Percentiles rank a stretch among this genome's conserved stretches.
Conservation (phyloP, 2,797 vertebrate species). For the Molossus molossus region DNA sequence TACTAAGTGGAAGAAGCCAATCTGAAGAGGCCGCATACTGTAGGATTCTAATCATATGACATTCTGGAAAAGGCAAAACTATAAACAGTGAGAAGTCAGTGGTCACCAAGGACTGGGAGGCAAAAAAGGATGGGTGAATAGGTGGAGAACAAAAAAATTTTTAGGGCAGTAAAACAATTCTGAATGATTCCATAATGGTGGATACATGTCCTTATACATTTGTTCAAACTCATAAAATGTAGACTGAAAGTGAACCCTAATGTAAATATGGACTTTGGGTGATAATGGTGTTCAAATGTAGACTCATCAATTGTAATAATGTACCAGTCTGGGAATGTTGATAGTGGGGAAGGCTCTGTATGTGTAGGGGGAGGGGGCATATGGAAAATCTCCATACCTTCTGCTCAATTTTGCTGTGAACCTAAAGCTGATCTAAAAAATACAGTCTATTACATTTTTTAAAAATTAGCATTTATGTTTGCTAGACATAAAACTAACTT, state of each 20-base stretch:
- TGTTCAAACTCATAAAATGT: not conserved
- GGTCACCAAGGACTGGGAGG: not conserved
- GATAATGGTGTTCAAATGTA: not conserved
- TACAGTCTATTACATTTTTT: not conserved
- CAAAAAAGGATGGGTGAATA: not conserved
- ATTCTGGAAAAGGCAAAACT: not conserved
- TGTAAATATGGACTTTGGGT: not conserved
- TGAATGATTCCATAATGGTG: not conserved
- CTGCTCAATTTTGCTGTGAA: not conserved
- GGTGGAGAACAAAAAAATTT: not conserved
- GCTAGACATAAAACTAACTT: constrained; percentile 13
- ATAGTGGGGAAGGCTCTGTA: not conserved
- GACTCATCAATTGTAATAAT: not conserved
- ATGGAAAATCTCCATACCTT: not conserved
- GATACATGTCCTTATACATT: no score
- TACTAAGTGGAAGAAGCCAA: not conserved
- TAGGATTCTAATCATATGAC: not conserved
- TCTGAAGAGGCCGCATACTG: not conserved
- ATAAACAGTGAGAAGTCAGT: not conserved
- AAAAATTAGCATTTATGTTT: not conserved
- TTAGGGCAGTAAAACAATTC: not conserved
- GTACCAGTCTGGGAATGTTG: not conserved
- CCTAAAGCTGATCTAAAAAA: constrained; percentile 22
- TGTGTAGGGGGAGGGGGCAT: not conserved
- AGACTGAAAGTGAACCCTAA: not conserved